A percentile compares a stretch with the other conserved stretches of the same genome.
Conservation (phyloP, 1,140 invertebrate species). For the Andrena cerasifolii region DNA sequence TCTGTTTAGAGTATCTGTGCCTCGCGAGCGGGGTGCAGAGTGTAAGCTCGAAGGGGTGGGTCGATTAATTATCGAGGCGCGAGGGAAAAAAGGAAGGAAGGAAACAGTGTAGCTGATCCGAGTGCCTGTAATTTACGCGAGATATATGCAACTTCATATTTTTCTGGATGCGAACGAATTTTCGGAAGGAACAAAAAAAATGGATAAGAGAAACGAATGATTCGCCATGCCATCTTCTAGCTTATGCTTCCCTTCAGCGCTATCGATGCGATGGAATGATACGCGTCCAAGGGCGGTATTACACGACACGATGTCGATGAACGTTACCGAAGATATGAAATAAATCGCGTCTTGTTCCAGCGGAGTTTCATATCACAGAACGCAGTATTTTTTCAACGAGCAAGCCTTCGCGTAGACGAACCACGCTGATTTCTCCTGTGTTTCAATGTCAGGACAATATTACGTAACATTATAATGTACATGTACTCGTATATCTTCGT, state of each 20-base stretch:
- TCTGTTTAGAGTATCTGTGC: constrained; percentile 48
- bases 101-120: constrained; percentile 70
- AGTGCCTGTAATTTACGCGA: constrained; percentile 70
- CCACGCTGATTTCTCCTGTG: constrained; percentile 59
- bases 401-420: constrained; percentile 58
- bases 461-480: constrained; percentile 63
- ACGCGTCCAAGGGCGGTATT: constrained; percentile 23
- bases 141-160: constrained; percentile 66
- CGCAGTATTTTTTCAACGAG: constrained; percentile 72
- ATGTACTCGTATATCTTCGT: constrained; percentile 38
- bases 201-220: no score
- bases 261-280: constrained; percentile 39
- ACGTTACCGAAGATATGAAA: background rate
- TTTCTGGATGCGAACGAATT: constrained; percentile 56
- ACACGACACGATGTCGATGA: constrained; percentile 8
- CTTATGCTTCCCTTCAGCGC: constrained; percentile 37
- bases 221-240: constrained; percentile 36
- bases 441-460: constrained; percentile 54
- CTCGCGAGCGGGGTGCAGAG: constrained; percentile 58
- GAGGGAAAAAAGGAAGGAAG: constrained; percentile 1
- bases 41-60: constrained; percentile 62
- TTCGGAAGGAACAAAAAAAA: constrained; percentile 20
- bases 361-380: constrained; percentile 68
- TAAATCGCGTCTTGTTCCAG: constrained; percentile 53
- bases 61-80: constrained; percentile 47